Conservation (phyloP, 2,888 invertebrate genomes). For the Sussaba pulchella region DNA sequence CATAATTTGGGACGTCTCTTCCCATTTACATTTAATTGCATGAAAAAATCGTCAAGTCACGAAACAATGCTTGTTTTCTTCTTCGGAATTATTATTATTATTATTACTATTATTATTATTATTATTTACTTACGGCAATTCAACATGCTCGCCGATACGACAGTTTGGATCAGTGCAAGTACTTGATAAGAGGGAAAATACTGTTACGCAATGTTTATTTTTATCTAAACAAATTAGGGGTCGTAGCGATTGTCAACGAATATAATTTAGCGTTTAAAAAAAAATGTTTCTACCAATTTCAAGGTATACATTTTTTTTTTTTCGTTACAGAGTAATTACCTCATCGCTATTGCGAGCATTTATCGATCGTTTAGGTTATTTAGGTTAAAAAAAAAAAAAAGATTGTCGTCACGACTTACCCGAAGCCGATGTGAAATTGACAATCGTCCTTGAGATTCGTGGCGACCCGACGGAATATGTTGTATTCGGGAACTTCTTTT, state of each 20-base stretch:
- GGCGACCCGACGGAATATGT: slow-evolving; percentile 92
- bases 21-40: too few relatives aligned
- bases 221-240: neutral
- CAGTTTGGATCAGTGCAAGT: slow-evolving; percentile 82
- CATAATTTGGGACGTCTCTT: too few relatives aligned
- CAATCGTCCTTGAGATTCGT: slow-evolving; percentile 97
- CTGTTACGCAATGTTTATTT: slow-evolving; percentile 39
- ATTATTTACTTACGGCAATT: slow-evolving; percentile 79
- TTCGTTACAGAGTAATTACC: neutral
- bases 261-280: neutral
- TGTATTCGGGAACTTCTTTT: slow-evolving; percentile 92
- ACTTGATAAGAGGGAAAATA: slow-evolving; percentile 79
- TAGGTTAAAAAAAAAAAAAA: neutral
- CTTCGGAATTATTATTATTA: too few relatives aligned
- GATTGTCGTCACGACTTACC: slow-evolving; percentile 85
- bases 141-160: slow-evolving; percentile 81
- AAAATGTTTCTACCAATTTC: neutral
- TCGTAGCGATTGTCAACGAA: neutral
- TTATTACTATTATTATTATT: slow-evolving; percentile 58
- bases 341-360: neutral
- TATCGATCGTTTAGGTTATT: neutral
- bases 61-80: neutral
- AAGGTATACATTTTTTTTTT: neutral
- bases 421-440: slow-evolving; percentile 96
- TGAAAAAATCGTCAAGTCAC: slow-evolving; percentile 32